Percentiles rank a stretch among this genome's conserved stretches.
Conservation (phyloP, 2,797 vertebrate species). For the Lacerta viridis region DNA sequence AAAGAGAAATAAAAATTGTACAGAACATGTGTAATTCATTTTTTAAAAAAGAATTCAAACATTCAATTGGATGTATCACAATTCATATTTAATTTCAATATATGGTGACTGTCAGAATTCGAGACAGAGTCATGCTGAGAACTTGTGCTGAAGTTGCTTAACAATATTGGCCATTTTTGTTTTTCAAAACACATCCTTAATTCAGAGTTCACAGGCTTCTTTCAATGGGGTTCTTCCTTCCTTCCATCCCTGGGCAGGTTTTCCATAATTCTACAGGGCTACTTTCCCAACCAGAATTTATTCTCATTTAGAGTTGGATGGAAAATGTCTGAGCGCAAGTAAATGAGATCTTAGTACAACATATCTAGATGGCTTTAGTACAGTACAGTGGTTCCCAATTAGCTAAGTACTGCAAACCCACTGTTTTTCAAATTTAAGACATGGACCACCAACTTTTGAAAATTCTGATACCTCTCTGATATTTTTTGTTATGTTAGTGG, state of each 20-base stretch:
- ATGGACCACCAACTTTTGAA: too few species aligned
- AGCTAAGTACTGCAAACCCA: too few species aligned
- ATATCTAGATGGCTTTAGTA: background rate
- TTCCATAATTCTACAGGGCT: background rate
- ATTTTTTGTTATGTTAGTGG: too few species aligned
- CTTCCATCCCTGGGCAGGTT: too few species aligned
- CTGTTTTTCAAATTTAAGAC: too few species aligned
- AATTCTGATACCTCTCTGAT: too few species aligned
- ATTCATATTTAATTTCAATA: background rate
- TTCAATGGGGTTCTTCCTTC: too few species aligned
- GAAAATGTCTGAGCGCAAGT: background rate
- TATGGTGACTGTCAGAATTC: constrained; percentile 13
- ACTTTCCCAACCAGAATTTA: background rate
- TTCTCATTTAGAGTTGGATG: background rate
- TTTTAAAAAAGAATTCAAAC: constrained; percentile 25
- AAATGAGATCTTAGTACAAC: background rate
- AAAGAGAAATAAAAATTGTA: background rate
- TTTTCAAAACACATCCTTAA: constrained; percentile 8
- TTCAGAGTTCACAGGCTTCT: background rate
- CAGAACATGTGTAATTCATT: constrained; percentile 12
- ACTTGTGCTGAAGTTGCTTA: background rate
- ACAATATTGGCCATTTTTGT: background rate
- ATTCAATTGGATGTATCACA: background rate
- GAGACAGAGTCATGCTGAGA: background rate
- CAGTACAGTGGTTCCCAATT: too few species aligned